Conservation (phyloP, 1,140 invertebrate genomes). For the Pseudomyrmex gracilis region DNA sequence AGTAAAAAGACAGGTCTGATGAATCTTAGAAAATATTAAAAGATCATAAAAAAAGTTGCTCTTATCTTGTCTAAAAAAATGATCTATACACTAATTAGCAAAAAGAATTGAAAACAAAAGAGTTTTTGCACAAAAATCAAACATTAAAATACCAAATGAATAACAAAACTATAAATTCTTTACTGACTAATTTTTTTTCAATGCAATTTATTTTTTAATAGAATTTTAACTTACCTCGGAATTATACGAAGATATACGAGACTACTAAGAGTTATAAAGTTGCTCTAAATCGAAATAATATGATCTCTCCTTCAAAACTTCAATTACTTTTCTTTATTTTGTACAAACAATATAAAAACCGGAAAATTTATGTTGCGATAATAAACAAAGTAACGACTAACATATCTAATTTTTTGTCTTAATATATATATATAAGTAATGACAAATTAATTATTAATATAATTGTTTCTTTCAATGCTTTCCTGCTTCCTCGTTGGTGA, state of each 20-base stretch:
- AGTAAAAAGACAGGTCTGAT: neutral
- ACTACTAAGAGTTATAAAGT: too few species aligned
- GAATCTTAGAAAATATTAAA: neutral
- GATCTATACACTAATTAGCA: neutral
- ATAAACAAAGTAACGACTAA: too few species aligned
- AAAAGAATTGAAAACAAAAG: neutral
- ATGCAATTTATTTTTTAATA: neutral
- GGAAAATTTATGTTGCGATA: neutral
- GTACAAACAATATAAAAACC: neutral
- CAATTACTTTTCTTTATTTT: neutral
- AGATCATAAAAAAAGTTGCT: neutral
- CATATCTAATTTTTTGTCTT: too few species aligned
- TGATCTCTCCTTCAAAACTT: neutral
- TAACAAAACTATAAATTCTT: too few species aligned
- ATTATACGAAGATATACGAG: too few species aligned
- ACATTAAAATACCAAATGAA: neutral
- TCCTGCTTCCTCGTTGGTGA: neutral
- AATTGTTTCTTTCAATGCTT: conserved; percentile 4
- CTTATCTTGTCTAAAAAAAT: neutral
- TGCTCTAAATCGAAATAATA: too few species aligned
- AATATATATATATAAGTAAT: too few species aligned
- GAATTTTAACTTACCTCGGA: neutral
- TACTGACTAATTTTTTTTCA: too few species aligned
- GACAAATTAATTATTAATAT: neutral
- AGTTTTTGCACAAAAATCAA: too few species aligned